Percentiles rank a stretch among this genome's conserved stretches.
Evolutionary conservation across 2,797 vertebrate species (phyloP).

Genomic region (Clamator glandarius): DNA sequence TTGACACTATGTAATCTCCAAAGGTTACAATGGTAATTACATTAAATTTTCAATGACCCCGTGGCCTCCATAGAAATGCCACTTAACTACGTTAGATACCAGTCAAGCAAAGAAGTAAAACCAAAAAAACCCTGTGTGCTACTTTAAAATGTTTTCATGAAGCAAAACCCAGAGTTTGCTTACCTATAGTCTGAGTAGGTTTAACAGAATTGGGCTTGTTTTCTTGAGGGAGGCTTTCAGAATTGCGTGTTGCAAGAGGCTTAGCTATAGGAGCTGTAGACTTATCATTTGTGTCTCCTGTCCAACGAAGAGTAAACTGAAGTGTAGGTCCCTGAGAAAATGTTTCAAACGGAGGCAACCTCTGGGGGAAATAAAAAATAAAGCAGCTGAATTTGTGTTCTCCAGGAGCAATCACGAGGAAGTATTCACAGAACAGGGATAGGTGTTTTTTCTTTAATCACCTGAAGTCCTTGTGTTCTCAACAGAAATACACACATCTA

Average conservation of each 20-base stretch:
- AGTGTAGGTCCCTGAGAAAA: slow-evolving; percentile 99
- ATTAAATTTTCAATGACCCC: too few relatives aligned
- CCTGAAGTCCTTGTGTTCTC: not conserved
- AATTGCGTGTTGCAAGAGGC: slow-evolving; percentile 95
- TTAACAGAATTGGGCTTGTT: slow-evolving; percentile 91
- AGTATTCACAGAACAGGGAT: not conserved
- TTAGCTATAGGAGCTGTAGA: slow-evolving; percentile 94
- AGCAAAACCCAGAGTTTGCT: slow-evolving; percentile 23
- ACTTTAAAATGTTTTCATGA: too few relatives aligned
- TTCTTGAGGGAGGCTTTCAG: slow-evolving; percentile 90
- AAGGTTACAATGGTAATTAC: too few relatives aligned
- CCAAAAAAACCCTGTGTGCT: too few relatives aligned
- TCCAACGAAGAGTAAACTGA: slow-evolving; percentile 98
- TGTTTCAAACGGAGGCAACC: slow-evolving; percentile 98
- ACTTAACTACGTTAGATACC: too few relatives aligned
- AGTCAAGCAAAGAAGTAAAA: too few relatives aligned
- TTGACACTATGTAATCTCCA: too few relatives aligned
- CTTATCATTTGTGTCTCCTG: slow-evolving; percentile 90
- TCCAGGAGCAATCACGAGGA: not conserved
- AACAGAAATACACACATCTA: not conserved
- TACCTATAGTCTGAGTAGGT: slow-evolving; percentile 90
- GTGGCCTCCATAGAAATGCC: too few relatives aligned
- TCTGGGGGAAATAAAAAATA: slow-evolving; percentile 76
- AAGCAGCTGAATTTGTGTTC: not conserved
- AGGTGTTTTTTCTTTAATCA: not conserved